Percentiles rank a stretch among this genome's conserved stretches.
phyloP scores from a whole-genome alignment of 2,113 vertebrate genomes.

The Anolis carolinensis region DNA sequence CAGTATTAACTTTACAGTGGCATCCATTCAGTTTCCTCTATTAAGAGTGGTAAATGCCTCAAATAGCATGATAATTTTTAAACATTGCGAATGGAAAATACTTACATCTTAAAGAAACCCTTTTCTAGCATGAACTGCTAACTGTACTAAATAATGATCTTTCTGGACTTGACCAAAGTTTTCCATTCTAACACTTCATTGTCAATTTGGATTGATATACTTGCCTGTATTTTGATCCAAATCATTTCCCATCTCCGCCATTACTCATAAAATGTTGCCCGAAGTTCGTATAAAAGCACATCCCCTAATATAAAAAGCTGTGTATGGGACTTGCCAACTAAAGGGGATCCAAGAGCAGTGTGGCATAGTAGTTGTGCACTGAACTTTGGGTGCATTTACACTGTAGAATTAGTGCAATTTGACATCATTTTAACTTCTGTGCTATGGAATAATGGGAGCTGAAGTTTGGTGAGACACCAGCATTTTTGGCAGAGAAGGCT shows the following conservation, averaged over 20 bases:
- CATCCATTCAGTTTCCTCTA: conserved; percentile 27
- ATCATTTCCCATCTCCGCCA: too few relatives aligned
- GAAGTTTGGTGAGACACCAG: too few relatives aligned
- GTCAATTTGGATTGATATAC: neutral
- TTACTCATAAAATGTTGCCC: too few relatives aligned
- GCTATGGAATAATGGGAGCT: too few relatives aligned
- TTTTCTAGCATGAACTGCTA: conserved; percentile 26
- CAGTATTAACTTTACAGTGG: neutral
- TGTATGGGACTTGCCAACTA: too few relatives aligned
- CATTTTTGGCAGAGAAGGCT: too few relatives aligned
- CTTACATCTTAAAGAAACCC: neutral
- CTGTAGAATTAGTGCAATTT: too few relatives aligned
- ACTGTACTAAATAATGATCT: conserved; percentile 8
- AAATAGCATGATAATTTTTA: conserved; percentile 32
- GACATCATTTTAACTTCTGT: too few relatives aligned
- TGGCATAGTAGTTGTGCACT: too few relatives aligned
- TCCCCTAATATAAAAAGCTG: too few relatives aligned
- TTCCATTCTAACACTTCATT: conserved; percentile 3
- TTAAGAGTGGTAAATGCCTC: conserved; percentile 34
- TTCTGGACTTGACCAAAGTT: conserved; percentile 22
- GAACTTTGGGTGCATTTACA: too few relatives aligned
- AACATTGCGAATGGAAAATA: neutral
- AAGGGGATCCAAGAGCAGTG: too few relatives aligned
- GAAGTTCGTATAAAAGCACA: neutral
- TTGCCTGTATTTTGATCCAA: neutral